Base-by-base conservation (phyloP, 2,888 invertebrate genomes). In the Drosophila meridionalis region DNA sequence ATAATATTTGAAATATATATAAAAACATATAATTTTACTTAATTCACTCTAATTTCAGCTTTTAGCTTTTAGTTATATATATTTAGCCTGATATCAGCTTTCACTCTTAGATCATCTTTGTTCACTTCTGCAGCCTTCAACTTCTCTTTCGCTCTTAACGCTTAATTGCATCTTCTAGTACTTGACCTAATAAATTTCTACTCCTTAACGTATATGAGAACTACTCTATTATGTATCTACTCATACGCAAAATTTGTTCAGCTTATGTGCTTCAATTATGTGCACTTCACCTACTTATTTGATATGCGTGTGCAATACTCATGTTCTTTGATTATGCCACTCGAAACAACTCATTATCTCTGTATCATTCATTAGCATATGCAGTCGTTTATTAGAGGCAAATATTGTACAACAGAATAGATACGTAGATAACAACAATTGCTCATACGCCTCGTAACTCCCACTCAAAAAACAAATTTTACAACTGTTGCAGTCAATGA, bases 371-470 rank as follows among this genome's bases (percentile, higher is more conserved):
- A 32, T n/a, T 32, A n/a, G 9, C n/a, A 32, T n/a, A n/a, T 32
- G 32, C 4, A 32, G 48, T 9, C n/a, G 3, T 32, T 32, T n/a
- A 50, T 48, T 30, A 30, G 4, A 30, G n/a, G 2, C 14, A 5
- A 12, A 47, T 47, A 28, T 26, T 6, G 45, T 26, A 28, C 4
- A 47, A 5, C 45, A 26, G 45, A 45, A 5, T 9, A 8, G n/a
- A n/a, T 40, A 36, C 11, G 11, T 11, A 65, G 60, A 62, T 58
- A 65, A 66, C 63, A 62, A 40, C 42, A 50, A 57, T 78, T 69
- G 64, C 60, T 47, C 73, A 80, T 74, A 81, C 71, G 71, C 64
- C 61, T 43, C 42, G 69, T 65, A 45, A 45, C 28, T n/a, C 28
- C 32, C 3, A 14, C 14, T 58, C 5, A 26, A 14, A 9, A 20